Base-by-base conservation (phyloP, 2,888 invertebrate species). In the Tillus elongatus region DNA sequence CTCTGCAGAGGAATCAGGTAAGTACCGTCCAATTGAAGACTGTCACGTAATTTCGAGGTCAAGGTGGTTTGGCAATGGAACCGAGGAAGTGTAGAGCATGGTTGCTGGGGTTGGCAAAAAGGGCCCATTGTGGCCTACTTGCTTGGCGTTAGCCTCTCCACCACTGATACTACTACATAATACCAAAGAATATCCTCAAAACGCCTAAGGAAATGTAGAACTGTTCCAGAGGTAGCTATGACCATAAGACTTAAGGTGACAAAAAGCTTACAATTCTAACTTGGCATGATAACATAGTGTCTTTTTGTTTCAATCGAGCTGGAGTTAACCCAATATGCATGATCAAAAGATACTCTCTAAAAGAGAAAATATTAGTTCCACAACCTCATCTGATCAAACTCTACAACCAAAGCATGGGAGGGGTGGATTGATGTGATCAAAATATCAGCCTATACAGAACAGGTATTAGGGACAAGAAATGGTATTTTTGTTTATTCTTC, bases 401-500 rank as follows among this genome's bases (percentile, higher is more conserved):
- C n/a, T 51, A 48, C 35, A 49, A 51, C 37, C 12, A 30, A 3
- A 39, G 46, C 34, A 54, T 54, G 52, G 52, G 47, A n/a, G 50
- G 50, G 10, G 50, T 49, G 9, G 49, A 54, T 35, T 31, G 47
- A 4, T 33, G 40, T 14, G 53, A 55, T 36, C 48, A 55, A 36
- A 55, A 52, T 30, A 45, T 56, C 3, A 40, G 42, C 33, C 27
- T 50, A n/a, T 54, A 54, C 35, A 32, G 52, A 28, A 33, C 43
- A 16, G 29, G 41, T 1, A 48, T 51, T 4, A 41, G 51, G 13
- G 51, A 53, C 10, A 54, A 53, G 39, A 56, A 54, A 33, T 53
- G 51, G 49, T 54, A 56, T 32, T 50, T 55, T 40, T 45, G 53
- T 4, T 37, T 54, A n/a, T 35, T 54, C n/a, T n/a, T 10, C 37